A percentile compares a stretch with the other conserved stretches of the same genome.
Evolutionary conservation across 2,113 vertebrate genomes (phyloP).

Genomic region (Aegotheles bennettii): DNA sequence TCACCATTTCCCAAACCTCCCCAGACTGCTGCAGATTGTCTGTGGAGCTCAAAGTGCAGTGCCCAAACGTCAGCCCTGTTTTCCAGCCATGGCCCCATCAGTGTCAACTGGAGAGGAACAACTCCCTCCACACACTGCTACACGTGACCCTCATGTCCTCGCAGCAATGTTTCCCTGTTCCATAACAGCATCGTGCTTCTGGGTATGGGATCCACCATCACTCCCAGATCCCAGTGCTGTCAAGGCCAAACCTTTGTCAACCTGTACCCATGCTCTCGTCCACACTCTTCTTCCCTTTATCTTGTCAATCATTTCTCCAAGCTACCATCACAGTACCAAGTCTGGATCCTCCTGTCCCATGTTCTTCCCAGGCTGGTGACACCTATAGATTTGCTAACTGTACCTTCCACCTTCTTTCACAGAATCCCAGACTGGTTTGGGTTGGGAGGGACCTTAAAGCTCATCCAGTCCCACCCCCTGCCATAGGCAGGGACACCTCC

Average conservation of each 20-base stretch:
- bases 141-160: rapidly evolving
- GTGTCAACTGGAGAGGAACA: background rate
- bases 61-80: background rate
- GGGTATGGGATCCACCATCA: background rate
- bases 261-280: too few relatives aligned
- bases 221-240: too few relatives aligned
- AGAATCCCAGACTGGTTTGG: too few relatives aligned
- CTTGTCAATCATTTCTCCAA: background rate
- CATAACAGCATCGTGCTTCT: background rate
- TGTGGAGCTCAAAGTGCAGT: background rate
- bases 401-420: too few relatives aligned
- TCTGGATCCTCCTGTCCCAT: background rate
- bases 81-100: background rate
- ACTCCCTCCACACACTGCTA: rapidly evolving
- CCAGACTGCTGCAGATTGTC: rapidly evolving
- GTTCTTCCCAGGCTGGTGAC: background rate
- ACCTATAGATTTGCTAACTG: background rate
- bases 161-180: background rate
- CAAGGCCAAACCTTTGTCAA: background rate
- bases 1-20: background rate
- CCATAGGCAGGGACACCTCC: too few relatives aligned
- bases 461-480: too few relatives aligned
- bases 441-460: too few relatives aligned
- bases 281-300: background rate
- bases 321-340: background rate